A percentile compares a stretch with the other conserved stretches of the same genome.
Evolutionary conservation across 2,113 vertebrate genomes (phyloP).

Genomic region (Psettodes erumei): DNA sequence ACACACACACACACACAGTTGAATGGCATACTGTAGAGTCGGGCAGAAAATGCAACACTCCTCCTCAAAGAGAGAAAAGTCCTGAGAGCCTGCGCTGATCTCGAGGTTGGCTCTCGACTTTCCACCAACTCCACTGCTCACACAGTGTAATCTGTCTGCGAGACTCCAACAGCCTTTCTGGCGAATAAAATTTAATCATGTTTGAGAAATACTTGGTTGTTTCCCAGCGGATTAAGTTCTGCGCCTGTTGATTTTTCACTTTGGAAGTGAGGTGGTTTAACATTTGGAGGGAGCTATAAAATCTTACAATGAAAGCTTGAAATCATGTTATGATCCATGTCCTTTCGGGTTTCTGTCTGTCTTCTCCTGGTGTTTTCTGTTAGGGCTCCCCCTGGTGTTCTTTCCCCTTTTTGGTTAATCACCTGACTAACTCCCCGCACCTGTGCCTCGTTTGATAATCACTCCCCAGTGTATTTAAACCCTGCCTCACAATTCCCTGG

Average conservation of each 20-base stretch:
- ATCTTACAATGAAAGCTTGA: too few relatives aligned
- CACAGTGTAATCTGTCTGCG: background rate
- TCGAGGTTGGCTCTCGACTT: constrained; percentile 13
- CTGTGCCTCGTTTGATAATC: too few relatives aligned
- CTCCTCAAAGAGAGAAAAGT: constrained; percentile 40
- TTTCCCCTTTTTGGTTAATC: too few relatives aligned
- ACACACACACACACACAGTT: constrained; percentile 12
- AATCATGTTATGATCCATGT: too few relatives aligned
- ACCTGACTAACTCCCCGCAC: too few relatives aligned
- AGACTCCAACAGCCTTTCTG: background rate
- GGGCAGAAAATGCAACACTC: constrained; percentile 31
- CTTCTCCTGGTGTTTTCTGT: too few relatives aligned
- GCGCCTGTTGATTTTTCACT: background rate
- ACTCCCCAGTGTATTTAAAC: too few relatives aligned
- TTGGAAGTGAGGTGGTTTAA: background rate
- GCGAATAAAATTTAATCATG: background rate
- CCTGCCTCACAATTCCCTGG: too few relatives aligned
- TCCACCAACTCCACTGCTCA: constrained; percentile 1
- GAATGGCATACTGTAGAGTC: constrained; percentile 19
- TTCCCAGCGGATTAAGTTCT: background rate
- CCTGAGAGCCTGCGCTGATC: constrained; percentile 13
- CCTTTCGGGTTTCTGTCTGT: too few relatives aligned
- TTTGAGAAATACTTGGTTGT: background rate
- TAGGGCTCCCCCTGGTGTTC: too few relatives aligned
- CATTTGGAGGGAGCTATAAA: background rate